Conservation (phyloP, 2,888 invertebrate species). For the Drosophila barbarae region DNA sequence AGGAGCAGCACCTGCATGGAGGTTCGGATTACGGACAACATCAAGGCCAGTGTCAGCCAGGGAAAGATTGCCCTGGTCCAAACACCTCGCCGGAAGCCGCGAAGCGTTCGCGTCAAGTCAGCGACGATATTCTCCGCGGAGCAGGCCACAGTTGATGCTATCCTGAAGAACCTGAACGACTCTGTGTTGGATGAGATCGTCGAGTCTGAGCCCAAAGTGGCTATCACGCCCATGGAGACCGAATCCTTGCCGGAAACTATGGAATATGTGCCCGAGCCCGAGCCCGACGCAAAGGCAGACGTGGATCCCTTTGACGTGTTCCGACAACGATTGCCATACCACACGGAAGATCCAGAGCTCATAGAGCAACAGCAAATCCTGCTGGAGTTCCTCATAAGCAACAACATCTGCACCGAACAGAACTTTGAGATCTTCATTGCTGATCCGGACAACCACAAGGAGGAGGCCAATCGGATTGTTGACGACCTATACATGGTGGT, state of each 20-base stretch:
- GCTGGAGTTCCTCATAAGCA: constrained; percentile 77
- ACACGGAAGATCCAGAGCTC: constrained; percentile 72
- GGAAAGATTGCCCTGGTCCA: constrained; percentile 73
- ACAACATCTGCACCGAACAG: constrained; percentile 77
- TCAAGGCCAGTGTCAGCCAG: constrained; percentile 73
- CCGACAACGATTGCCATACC: constrained; percentile 74
- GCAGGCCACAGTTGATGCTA: constrained; percentile 77
- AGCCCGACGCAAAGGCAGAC: background rate
- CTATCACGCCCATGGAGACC: constrained; percentile 15
- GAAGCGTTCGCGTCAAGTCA: constrained; percentile 55
- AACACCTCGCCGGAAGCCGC: constrained; percentile 40
- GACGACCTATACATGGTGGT: constrained; percentile 73
- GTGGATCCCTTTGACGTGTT: constrained; percentile 60
- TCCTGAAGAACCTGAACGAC: constrained; percentile 75
- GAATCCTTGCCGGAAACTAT: constrained; percentile 2
- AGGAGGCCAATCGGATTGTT: constrained; percentile 75
- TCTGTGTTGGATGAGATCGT: constrained; percentile 63
- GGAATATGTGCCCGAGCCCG: background rate
- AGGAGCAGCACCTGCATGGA: constrained; percentile 71
- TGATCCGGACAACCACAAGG: constrained; percentile 78
- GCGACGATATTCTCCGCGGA: constrained; percentile 74
- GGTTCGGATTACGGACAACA: constrained; percentile 75
- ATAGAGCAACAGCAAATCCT: constrained; percentile 77
- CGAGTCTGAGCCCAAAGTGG: constrained; percentile 31
- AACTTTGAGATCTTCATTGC: constrained; percentile 78